phyloP scores from a whole-genome alignment of 1,140 invertebrate species.

The Elymnias hypermnestra region DNA sequence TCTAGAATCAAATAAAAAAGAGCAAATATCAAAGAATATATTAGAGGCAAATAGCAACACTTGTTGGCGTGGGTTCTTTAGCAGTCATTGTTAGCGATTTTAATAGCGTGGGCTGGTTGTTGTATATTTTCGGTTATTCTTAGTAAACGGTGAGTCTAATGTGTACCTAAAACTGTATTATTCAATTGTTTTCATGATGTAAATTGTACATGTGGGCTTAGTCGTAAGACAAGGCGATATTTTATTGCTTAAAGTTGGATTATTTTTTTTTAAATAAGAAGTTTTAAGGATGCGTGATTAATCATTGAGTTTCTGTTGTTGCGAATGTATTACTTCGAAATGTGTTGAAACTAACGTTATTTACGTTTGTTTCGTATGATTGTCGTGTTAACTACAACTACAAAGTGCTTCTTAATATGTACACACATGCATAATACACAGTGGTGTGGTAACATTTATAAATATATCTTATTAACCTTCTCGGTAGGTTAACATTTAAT shows the following conservation, averaged over 20 bases:
- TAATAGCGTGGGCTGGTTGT: slow-evolving; percentile 48
- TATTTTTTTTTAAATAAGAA: slow-evolving; percentile 23
- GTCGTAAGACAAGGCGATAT: background rate
- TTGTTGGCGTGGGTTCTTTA: slow-evolving; percentile 60
- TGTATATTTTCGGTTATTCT: slow-evolving; percentile 14
- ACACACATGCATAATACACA: no score
- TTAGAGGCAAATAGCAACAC: slow-evolving; percentile 44
- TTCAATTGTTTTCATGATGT: background rate
- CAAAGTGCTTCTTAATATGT: no score
- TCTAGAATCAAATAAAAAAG: no score
- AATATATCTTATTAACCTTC: no score
- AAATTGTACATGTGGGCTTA: background rate
- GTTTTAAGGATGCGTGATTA: slow-evolving; percentile 7
- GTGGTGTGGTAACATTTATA: no score
- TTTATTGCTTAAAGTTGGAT: background rate
- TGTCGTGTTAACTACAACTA: no score
- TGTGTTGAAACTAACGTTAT: background rate
- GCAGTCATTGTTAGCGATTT: slow-evolving; percentile 43
- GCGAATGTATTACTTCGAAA: slow-evolving; percentile 5
- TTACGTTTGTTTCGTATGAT: background rate
- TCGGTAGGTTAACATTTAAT: no score
- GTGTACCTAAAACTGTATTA: background rate
- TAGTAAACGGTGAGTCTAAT: slow-evolving; percentile 17
- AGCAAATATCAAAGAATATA: no score
- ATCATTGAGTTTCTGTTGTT: slow-evolving; percentile 8